Conservation (phyloP, 2,888 invertebrate genomes). For the Acanthosepion esculentum region DNA sequence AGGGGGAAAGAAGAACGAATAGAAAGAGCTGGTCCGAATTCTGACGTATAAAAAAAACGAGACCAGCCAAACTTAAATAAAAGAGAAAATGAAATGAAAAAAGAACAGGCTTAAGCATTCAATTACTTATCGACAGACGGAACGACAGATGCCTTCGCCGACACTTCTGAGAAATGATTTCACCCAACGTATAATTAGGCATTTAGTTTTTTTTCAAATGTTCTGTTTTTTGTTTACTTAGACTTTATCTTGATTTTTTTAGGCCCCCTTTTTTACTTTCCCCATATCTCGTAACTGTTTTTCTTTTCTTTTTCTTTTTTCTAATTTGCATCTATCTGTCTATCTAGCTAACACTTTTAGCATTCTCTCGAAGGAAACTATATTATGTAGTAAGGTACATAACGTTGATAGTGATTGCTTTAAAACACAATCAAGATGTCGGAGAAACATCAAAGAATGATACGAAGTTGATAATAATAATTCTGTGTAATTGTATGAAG, state of each 20-base stretch:
- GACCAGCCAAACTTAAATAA: background rate
- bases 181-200: background rate
- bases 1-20: background rate
- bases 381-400: too few species aligned
- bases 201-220: background rate
- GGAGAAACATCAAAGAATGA: too few species aligned
- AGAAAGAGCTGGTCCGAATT: background rate
- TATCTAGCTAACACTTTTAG: background rate
- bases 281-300: too few species aligned
- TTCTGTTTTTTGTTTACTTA: background rate
- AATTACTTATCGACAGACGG: background rate
- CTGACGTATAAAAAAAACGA: background rate
- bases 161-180: background rate
- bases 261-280: background rate
- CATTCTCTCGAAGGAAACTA: background rate
- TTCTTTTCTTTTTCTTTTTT: too few species aligned
- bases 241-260: background rate
- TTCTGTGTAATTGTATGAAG: too few species aligned
- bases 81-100: too few species aligned
- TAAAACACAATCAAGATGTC: too few species aligned
- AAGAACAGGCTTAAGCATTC: background rate
- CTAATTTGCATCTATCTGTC: too few species aligned
- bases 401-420: too few species aligned
- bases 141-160: background rate
- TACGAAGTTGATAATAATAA: too few species aligned